phyloP scores from a whole-genome alignment of 2,113 vertebrate species.

The Aramus guarauna region DNA sequence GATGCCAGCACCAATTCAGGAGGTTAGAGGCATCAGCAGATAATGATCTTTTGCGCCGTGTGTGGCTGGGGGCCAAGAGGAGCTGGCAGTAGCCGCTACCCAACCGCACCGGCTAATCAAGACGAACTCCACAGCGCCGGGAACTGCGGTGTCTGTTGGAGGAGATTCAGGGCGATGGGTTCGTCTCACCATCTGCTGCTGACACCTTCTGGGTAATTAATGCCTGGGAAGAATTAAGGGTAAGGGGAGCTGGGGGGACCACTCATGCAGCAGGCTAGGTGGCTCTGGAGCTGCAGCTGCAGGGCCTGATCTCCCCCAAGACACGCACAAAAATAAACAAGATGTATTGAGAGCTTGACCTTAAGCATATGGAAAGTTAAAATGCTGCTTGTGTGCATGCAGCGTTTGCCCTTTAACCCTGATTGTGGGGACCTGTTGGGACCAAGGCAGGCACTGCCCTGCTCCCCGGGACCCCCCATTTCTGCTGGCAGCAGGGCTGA shows the following conservation, averaged over 20 bases:
- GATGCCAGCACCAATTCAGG: background rate
- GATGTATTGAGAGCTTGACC: background rate
- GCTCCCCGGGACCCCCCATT: rapidly evolving
- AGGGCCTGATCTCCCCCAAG: background rate
- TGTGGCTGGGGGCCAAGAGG: background rate
- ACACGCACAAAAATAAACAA: background rate
- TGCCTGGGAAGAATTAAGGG: slow-evolving; percentile 5
- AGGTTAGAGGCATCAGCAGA: background rate
- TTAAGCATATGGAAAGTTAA: background rate
- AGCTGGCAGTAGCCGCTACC: slow-evolving; percentile 39
- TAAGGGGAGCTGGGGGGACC: background rate
- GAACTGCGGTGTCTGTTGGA: slow-evolving; percentile 23
- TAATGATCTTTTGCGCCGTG: background rate
- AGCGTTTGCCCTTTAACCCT: background rate
- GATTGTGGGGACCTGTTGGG: background rate
- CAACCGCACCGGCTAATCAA: background rate
- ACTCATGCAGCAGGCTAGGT: background rate
- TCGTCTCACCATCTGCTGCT: slow-evolving; percentile 62
- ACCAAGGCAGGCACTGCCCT: rapidly evolving
- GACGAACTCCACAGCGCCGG: background rate
- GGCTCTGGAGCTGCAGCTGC: background rate
- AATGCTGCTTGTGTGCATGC: background rate
- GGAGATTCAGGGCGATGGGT: background rate
- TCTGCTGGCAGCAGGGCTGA: rapidly evolving
- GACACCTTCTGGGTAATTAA: slow-evolving; percentile 62